Evolutionary conservation across 1,140 invertebrate genomes (phyloP).

Genomic region (Chelonus insularis): DNA sequence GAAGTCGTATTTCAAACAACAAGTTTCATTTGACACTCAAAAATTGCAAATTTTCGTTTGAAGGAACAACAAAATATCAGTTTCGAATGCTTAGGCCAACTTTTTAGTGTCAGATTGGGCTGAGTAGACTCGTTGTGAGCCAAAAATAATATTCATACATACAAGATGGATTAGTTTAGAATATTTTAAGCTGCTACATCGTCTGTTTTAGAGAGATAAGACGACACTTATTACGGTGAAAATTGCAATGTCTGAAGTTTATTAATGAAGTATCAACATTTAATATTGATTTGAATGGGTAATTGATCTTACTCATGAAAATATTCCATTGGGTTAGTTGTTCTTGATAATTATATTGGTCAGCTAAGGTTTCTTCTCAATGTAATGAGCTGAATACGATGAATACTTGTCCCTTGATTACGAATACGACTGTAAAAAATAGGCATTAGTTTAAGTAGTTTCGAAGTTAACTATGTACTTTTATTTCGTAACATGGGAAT

Average conservation of each 20-base stretch:
- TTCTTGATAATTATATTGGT: too few species aligned
- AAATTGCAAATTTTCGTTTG: not conserved
- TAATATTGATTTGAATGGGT: too few species aligned
- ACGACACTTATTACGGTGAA: not conserved
- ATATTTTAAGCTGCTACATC: constrained; percentile 9
- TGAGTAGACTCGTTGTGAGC: not conserved
- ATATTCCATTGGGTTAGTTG: too few species aligned
- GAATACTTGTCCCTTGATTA: too few species aligned
- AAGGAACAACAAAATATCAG: not conserved
- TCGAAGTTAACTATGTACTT: too few species aligned
- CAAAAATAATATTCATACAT: constrained; percentile 9
- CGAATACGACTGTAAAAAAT: too few species aligned
- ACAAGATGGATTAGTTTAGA: constrained; percentile 3
- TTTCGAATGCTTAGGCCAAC: not conserved
- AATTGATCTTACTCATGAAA: too few species aligned
- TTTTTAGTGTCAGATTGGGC: not conserved
- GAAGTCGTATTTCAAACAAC: too few species aligned
- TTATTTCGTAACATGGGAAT: too few species aligned
- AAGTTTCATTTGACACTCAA: not conserved
- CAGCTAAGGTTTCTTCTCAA: too few species aligned
- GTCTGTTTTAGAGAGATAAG: not conserved
- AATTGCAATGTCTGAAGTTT: not conserved
- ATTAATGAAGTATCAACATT: not conserved
- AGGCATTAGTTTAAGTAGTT: too few species aligned
- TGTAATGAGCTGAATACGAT: too few species aligned